These are phyloP conservation scores for Alentia gelatinosa DNA, from an alignment of 2,888 invertebrate genomes.

Conservation along the genomic window DNA sequence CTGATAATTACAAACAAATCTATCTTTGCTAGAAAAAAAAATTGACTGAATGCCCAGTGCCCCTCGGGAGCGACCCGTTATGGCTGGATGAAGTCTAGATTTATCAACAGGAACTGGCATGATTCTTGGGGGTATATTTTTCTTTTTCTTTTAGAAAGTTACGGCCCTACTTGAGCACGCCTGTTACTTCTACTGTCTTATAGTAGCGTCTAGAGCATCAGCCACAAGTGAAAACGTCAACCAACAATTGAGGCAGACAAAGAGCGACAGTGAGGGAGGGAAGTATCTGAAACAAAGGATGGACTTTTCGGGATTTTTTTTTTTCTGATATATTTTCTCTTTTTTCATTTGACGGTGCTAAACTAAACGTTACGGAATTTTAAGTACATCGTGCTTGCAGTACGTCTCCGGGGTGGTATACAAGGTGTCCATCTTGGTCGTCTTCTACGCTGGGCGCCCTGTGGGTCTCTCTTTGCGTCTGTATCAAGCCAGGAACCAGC, in stretches of 20 bases:
- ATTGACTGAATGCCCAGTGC: too few species aligned
- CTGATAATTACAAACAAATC: too few species aligned
- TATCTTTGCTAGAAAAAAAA: too few species aligned
- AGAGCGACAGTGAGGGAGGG: background rate
- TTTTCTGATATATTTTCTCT: background rate
- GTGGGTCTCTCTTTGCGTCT: slow-evolving; percentile 54
- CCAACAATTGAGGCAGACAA: background rate
- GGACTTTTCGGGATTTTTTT: background rate
- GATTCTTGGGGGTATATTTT: too few species aligned
- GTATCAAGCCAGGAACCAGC: slow-evolving; percentile 1
- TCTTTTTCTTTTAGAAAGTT: too few species aligned
- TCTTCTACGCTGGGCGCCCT: slow-evolving; percentile 93
- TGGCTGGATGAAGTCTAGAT: too few species aligned
- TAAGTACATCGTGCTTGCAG: slow-evolving; percentile 96
- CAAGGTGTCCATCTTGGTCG: slow-evolving; percentile 99
- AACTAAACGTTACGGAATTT: slow-evolving; percentile 70
- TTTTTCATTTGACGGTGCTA: slow-evolving; percentile 39
- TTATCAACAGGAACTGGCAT: too few species aligned
- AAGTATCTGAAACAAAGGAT: slow-evolving; percentile 30
- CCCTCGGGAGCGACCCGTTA: too few species aligned
- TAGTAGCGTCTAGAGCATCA: background rate
- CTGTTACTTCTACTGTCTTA: background rate
- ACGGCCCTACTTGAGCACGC: background rate
- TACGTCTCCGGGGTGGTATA: slow-evolving; percentile 99
- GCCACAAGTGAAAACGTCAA: background rate